Conservation (phyloP, 2,113 vertebrate genomes). For the Entomyzon cyanotis region DNA sequence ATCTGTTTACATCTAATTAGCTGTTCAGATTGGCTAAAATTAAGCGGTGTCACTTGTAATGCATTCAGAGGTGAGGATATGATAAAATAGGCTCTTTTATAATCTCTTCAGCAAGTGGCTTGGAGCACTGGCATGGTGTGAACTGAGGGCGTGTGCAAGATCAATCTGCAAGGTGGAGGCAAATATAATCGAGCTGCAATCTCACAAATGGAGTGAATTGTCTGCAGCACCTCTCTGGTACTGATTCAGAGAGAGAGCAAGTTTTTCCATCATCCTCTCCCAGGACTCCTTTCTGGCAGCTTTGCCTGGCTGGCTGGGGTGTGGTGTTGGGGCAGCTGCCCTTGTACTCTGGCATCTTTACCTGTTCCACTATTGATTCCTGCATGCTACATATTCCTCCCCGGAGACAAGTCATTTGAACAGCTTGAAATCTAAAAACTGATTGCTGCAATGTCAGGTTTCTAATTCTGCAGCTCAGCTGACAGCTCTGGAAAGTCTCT, state of each 20-base stretch:
- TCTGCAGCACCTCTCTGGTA: not conserved
- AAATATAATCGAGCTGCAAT: slow-evolving; percentile 57
- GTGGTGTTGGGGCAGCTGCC: not conserved
- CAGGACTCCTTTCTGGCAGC: not conserved
- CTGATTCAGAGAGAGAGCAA: not conserved
- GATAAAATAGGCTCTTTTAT: slow-evolving; percentile 49
- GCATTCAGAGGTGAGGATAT: slow-evolving; percentile 57
- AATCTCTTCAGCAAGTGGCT: slow-evolving; percentile 59
- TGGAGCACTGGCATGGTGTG: not conserved
- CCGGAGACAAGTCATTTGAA: slow-evolving; percentile 52
- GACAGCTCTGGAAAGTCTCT: slow-evolving; percentile 43
- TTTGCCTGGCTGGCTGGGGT: not conserved
- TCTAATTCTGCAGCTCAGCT: slow-evolving; percentile 43
- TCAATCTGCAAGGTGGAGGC: slow-evolving; percentile 54
- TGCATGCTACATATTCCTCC: not conserved
- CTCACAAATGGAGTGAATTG: slow-evolving; percentile 29
- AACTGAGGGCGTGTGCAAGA: not conserved
- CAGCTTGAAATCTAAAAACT: slow-evolving; percentile 58
- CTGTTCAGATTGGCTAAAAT: slow-evolving; percentile 56
- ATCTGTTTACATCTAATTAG: slow-evolving; percentile 63
- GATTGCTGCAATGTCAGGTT: slow-evolving; percentile 49
- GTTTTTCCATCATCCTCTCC: not conserved
- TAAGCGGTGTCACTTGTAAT: slow-evolving; percentile 28
- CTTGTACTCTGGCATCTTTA: not conserved
- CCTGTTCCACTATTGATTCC: slow-evolving; percentile 42